phyloP scores from a whole-genome alignment of 2,888 invertebrate genomes.

The Scaptomyza caliginosa region DNA sequence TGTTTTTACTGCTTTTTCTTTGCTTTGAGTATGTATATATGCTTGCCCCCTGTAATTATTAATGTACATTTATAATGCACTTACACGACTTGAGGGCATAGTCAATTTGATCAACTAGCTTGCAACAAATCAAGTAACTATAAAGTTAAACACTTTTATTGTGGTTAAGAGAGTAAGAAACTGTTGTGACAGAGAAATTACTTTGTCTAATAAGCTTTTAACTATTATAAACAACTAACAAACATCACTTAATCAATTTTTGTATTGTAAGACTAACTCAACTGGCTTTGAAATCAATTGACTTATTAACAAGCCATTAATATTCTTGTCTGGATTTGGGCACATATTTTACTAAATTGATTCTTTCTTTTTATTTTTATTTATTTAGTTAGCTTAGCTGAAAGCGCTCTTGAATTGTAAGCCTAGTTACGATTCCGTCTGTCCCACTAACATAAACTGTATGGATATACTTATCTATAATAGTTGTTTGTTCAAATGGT shows the following conservation, averaged over 20 bases:
- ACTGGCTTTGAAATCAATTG: too few relatives aligned
- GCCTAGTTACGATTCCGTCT: conserved; percentile 25
- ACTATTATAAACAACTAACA: too few relatives aligned
- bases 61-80: conserved; percentile 53
- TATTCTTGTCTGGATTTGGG: too few relatives aligned
- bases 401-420: not conserved
- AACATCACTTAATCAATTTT: too few relatives aligned
- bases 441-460: not conserved
- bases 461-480: not conserved
- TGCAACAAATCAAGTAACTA: conserved; percentile 16
- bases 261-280: too few relatives aligned
- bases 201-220: too few relatives aligned
- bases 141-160: not conserved
- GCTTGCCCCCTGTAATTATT: conserved; percentile 54
- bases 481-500: conserved; percentile 19
- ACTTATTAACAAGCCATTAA: too few relatives aligned
- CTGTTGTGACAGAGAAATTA: too few relatives aligned
- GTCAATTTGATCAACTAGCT: conserved; percentile 23
- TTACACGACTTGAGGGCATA: conserved; percentile 7
- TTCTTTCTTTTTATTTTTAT: not conserved
- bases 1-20: conserved; percentile 2
- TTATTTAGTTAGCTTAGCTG: not conserved
- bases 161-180: not conserved
- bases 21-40: conserved; percentile 6
- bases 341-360: too few relatives aligned